Base-by-base conservation (phyloP, 2,797 vertebrate genomes). In the Oreochromis mossambicus region DNA sequence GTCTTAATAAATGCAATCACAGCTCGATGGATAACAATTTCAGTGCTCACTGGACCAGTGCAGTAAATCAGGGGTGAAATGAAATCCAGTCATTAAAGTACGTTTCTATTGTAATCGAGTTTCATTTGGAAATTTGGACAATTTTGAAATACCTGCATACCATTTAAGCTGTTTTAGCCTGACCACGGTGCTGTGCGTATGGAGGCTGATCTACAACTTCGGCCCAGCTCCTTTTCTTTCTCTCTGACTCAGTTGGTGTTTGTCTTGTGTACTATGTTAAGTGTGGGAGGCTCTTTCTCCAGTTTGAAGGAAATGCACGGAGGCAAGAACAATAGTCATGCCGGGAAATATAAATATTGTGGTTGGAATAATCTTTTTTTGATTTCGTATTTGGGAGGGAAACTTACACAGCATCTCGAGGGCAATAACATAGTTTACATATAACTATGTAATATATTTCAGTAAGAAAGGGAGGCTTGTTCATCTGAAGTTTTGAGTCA, bases 381-480 rank as follows among this genome's bases (percentile, higher is more conserved):
- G 68, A 6, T 50, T 75, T 19, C 2, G 1, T 32, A 32, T n/a
- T 50, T 75, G 11, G 26, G 24, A 32, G 15, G 5, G 17, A 75
- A 50, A 26, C 24, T 70, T 70, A 17, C 66, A 70, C 41, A 29
- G 8, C 9, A n/a, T 51, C 50, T 51, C 4, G 4, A 51, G 50
- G 19, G 4, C 19, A n/a, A 51, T 19, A n/a, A n/a, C 63, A 43
- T 43, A 32, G 0, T 50, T 32, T n/a, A 75, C 43, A 73, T 48
- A 12, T 46, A 48, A 13, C 0, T 3, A 12, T 8, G 43, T 75
- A 75, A 75, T 75, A 50, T 75, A 75, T 32, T 50, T 75, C 43
- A 50, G 10, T 75, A 50, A 50, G 70, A 75, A 75, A 50, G 26
- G 70, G 70, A 75, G 15, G 26, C 43, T 48, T 75, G 43, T 73